phyloP scores from a whole-genome alignment of 2,113 vertebrate genomes.

The Thymallus thymallus region DNA sequence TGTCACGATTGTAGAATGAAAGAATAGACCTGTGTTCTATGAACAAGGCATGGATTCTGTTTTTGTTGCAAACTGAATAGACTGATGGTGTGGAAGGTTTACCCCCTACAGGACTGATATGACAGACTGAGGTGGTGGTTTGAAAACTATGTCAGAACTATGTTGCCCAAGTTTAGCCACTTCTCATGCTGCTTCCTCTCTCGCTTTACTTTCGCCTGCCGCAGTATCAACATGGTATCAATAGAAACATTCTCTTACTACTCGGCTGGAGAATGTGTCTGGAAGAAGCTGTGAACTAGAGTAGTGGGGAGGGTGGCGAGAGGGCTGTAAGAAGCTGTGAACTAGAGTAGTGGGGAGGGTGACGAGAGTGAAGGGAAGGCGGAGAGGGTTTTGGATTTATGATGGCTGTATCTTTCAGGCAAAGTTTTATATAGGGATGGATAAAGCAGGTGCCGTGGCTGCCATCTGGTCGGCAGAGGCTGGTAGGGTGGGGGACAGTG shows the following conservation, averaged over 20 bases:
- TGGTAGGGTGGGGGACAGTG: background rate
- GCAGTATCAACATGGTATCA: background rate
- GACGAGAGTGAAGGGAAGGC: background rate
- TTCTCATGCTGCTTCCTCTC: constrained; percentile 3
- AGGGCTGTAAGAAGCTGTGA: background rate
- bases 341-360: background rate
- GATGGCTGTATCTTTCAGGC: constrained; percentile 8
- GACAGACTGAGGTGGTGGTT: background rate
- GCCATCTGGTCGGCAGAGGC: background rate
- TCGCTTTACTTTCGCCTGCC: background rate
- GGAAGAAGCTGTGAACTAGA: background rate
- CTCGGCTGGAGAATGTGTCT: background rate
- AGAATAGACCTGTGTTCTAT: background rate
- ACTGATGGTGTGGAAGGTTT: no score
- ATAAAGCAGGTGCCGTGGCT: background rate
- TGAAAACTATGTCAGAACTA: background rate
- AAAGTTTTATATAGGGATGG: background rate
- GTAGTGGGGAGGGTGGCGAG: background rate
- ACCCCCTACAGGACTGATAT: background rate
- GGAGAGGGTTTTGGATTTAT: constrained; percentile 13
- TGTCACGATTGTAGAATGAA: background rate
- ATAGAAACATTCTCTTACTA: constrained; percentile 8
- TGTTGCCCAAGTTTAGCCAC: background rate
- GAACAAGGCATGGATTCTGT: background rate
- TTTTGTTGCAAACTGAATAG: no score